These are phyloP conservation scores for Crioceris asparagi DNA, from an alignment of 2,888 invertebrate genomes.

Conservation along the genomic window DNA sequence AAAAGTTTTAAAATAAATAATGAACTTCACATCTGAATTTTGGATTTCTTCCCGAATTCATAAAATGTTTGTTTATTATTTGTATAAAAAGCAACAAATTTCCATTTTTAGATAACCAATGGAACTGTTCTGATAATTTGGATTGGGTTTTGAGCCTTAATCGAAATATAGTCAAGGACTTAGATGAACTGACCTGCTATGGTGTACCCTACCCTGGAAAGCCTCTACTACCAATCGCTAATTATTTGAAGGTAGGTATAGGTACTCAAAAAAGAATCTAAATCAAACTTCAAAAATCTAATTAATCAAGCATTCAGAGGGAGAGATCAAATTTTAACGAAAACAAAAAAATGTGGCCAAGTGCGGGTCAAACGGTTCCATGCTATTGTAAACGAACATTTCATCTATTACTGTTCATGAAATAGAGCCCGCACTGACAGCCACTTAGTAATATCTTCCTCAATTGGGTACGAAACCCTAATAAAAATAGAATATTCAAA, in stretches of 20 bases:
- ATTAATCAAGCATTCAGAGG: background rate
- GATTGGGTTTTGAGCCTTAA: constrained; percentile 52
- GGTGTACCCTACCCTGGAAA: constrained; percentile 50
- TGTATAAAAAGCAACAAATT: too few relatives aligned
- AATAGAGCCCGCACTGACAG: too few relatives aligned
- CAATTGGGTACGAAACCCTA: too few relatives aligned
- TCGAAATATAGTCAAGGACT: constrained; percentile 45
- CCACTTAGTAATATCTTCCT: too few relatives aligned
- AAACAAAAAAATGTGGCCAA: constrained; percentile 5
- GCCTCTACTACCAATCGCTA: constrained; percentile 52
- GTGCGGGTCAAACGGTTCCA: background rate
- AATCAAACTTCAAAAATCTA: background rate
- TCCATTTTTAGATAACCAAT: constrained; percentile 55
- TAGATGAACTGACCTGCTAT: constrained; percentile 48
- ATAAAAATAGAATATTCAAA: too few relatives aligned
- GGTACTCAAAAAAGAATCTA: background rate
- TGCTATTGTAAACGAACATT: too few relatives aligned
- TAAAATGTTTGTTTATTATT: too few relatives aligned
- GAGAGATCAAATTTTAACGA: background rate
- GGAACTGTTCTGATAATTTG: constrained; percentile 54
- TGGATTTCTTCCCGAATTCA: too few relatives aligned
- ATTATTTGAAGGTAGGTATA: constrained; percentile 48
- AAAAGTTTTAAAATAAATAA: too few relatives aligned
- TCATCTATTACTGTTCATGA: too few relatives aligned
- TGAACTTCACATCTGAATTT: too few relatives aligned